These are phyloP conservation scores for Tinamus guttatus DNA, from an alignment of 2,113 vertebrate species.

Conservation along the genomic window DNA sequence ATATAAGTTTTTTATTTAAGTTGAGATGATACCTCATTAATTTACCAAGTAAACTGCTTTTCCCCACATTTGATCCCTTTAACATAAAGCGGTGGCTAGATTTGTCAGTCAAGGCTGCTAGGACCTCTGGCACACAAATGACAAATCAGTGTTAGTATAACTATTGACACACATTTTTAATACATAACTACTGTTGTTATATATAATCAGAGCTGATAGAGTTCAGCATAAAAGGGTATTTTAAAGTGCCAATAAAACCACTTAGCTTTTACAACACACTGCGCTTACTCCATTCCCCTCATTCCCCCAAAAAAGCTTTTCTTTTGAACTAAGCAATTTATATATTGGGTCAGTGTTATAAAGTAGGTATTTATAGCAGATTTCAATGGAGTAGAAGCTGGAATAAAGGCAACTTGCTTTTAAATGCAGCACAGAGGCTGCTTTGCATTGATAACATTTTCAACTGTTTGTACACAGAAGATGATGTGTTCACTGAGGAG, in stretches of 20 bases:
- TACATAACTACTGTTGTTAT: slow-evolving; percentile 58
- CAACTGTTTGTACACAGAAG: slow-evolving; percentile 43
- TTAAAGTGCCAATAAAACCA: slow-evolving; percentile 73
- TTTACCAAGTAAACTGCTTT: background rate
- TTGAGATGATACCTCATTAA: background rate
- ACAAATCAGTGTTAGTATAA: background rate
- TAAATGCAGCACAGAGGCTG: slow-evolving; percentile 56
- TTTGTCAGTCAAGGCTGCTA: background rate
- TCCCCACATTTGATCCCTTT: background rate
- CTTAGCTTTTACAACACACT: slow-evolving; percentile 65
- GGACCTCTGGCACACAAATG: slow-evolving; percentile 31
- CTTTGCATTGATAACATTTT: slow-evolving; percentile 66
- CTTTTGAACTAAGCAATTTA: slow-evolving; percentile 71
- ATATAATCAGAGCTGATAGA: slow-evolving; percentile 60
- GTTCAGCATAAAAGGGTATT: slow-evolving; percentile 65
- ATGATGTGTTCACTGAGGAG: slow-evolving; percentile 27
- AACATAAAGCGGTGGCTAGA: background rate
- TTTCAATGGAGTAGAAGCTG: slow-evolving; percentile 36
- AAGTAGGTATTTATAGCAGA: slow-evolving; percentile 69
- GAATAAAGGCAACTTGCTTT: slow-evolving; percentile 60
- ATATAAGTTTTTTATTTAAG: background rate
- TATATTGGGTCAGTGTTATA: slow-evolving; percentile 52
- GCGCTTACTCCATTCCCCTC: background rate
- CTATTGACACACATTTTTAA: slow-evolving; percentile 69
- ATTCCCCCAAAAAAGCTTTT: slow-evolving; percentile 42